These are phyloP conservation scores for Tanytarsus gracilentus DNA, from an alignment of 2,888 invertebrate genomes.

Conservation along the genomic window DNA sequence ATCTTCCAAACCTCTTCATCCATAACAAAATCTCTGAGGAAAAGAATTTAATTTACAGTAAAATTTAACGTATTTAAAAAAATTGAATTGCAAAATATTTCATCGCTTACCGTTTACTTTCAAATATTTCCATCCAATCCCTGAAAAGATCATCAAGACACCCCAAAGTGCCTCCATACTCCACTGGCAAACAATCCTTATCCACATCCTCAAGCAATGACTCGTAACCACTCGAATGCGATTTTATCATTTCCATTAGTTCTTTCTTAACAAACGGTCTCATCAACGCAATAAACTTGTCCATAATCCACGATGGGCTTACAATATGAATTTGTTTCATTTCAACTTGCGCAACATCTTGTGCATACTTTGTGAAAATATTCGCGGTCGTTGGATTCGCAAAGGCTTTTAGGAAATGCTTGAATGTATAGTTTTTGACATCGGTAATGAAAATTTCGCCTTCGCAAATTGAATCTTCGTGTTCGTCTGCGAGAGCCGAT, in stretches of 20 bases:
- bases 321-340: not conserved
- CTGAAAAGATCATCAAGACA: not conserved
- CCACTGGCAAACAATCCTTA: not conserved
- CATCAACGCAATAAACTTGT: not conserved
- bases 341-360: not conserved
- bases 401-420: not conserved
- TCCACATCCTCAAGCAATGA: not conserved
- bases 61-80: too few species aligned
- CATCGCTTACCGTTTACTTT: slow-evolving; percentile 16
- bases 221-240: not conserved
- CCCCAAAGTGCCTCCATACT: not conserved
- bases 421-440: not conserved
- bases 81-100: too few species aligned
- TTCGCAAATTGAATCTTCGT: not conserved
- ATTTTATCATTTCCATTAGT: not conserved
- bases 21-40: too few species aligned
- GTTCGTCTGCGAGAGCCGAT: not conserved
- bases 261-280: not conserved
- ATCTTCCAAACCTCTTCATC: too few species aligned
- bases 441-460: slow-evolving; percentile 16
- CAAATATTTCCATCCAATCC: slow-evolving; percentile 1
- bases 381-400: not conserved
- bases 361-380: not conserved
- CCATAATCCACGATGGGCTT: not conserved
- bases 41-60: too few species aligned